Base-by-base conservation (phyloP, 1,140 invertebrate species). In the Hylaeus volcanicus region DNA sequence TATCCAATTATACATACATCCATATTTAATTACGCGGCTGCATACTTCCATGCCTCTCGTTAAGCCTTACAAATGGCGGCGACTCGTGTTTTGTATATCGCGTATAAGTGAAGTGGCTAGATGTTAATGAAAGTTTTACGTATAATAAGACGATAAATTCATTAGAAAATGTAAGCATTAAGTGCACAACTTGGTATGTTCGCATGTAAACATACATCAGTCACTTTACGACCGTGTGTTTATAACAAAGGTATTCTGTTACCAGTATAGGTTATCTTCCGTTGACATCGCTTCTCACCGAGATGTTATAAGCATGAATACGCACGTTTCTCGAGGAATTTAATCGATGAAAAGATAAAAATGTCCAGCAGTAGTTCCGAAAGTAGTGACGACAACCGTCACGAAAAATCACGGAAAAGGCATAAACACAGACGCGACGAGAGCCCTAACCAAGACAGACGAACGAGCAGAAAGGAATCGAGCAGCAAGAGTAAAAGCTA, bases 301-400 rank as follows among this genome's bases (percentile, higher is more conserved):
- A 48, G 1, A 79, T 79, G 37, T 48, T 55, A n/a, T 41, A 56
- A 55, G 12, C 8, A 2, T 65, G 26, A 64, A 55, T 14, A 11
- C 15, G 2, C 39, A n/a, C 41, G 14, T 1, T 8, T 11, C 56
- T 74, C 5, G 26, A 56, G 26, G 14, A 12, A 56, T 56, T 61
- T 9, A 15, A 56, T 64, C 26, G 15, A 74, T 39, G 11, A 48
- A 9, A 70, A 55, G 0, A 26, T 45, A 71, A 78, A 55, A 55
- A 85, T 85, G 81, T 79, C 75, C 1, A 74, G 55, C 39, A 73
- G 51, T 55, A 80, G 71, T 63, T 79, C 61, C 45, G 65, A 66
- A 37, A 80, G 56, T 48, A 83, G 81, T 15, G 84, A 85, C 14
- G 81, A 77, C 39, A 85, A 69, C 11, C 73, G 68, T 74, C 43